These are phyloP conservation scores for Drosophila virilis DNA, from an alignment of 1,140 invertebrate species.

Conservation along the genomic window DNA sequence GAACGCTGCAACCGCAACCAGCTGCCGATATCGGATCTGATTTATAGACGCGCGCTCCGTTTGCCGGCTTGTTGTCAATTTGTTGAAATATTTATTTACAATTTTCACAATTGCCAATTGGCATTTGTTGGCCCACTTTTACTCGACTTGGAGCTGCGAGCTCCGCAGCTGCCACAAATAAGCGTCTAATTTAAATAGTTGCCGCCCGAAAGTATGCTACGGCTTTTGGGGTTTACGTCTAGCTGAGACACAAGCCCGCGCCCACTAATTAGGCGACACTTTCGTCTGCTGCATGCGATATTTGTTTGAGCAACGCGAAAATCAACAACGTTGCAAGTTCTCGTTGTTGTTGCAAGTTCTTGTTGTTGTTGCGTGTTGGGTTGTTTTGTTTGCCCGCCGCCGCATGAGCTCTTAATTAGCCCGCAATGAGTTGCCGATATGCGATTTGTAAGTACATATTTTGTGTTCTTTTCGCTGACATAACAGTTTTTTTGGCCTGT, in stretches of 20 bases:
- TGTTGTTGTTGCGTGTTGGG: constrained; percentile 18
- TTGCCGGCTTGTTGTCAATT: constrained; percentile 66
- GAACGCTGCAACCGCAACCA: constrained; percentile 42
- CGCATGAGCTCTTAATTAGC: constrained; percentile 74
- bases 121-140: constrained; percentile 61
- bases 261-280: constrained; percentile 42
- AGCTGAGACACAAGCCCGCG: constrained; percentile 26
- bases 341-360: constrained; percentile 1
- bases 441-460: constrained; percentile 50
- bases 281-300: constrained; percentile 46
- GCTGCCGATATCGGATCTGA: constrained; percentile 75
- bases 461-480: constrained; percentile 47
- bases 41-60: constrained; percentile 66
- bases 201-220: constrained; percentile 20
- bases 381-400: constrained; percentile 7
- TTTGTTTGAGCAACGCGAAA: constrained; percentile 49
- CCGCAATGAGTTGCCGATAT: constrained; percentile 73
- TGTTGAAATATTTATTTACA: constrained; percentile 82
- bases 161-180: too few relatives aligned
- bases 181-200: not conserved
- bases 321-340: constrained; percentile 42
- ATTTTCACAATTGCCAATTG: constrained; percentile 80
- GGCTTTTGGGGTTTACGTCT: constrained; percentile 7
- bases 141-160: constrained; percentile 9
- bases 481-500: constrained; percentile 60